phyloP scores from a whole-genome alignment of 2,888 invertebrate species.

The Chironomus riparius region DNA sequence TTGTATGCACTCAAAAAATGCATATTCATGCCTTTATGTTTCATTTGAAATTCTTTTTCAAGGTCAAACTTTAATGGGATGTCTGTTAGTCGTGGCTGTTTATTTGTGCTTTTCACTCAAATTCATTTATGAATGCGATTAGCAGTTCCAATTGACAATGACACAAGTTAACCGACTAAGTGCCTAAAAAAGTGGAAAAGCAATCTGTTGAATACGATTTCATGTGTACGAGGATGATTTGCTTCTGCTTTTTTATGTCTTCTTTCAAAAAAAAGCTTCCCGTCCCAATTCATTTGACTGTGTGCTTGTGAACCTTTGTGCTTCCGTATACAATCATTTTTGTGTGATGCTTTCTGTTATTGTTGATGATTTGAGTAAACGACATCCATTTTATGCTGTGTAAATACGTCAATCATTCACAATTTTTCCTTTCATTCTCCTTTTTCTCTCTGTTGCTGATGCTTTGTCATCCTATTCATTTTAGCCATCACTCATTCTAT shows the following conservation, averaged over 20 bases:
- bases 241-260: neutral
- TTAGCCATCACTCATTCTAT: slow-evolving; percentile 3
- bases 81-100: neutral
- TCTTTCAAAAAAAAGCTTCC: neutral
- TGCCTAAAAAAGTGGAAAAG: neutral
- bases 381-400: slow-evolving; percentile 10
- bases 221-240: too few relatives aligned
- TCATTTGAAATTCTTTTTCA: neutral
- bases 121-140: neutral
- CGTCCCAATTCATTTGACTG: neutral
- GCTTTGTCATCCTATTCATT: slow-evolving; percentile 12
- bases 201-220: slow-evolving; percentile 1
- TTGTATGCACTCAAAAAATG: neutral
- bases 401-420: slow-evolving; percentile 8
- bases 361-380: slow-evolving; percentile 3
- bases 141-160: neutral
- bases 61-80: neutral
- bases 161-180: too few relatives aligned
- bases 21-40: neutral
- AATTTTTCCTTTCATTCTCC: neutral
- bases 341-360: neutral
- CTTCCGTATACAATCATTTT: neutral
- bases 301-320: neutral
- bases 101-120: neutral
- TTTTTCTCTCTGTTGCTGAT: neutral